Base-by-base conservation (phyloP, 92 coral and sea anemone species). In the Umimayanthus kanabou region DNA sequence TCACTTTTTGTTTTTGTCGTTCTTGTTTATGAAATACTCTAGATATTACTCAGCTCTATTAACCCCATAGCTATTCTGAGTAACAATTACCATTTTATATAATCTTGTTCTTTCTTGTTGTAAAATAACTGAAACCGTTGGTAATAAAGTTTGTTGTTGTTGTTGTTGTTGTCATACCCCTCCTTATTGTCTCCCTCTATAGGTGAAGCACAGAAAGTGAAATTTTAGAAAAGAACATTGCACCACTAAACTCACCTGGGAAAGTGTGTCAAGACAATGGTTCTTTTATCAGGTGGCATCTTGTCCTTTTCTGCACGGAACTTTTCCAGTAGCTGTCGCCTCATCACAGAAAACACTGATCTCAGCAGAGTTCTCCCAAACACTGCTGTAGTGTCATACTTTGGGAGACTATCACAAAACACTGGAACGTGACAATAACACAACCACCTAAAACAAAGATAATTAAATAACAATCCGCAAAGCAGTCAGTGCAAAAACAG, bases 361-460 rank as follows among this genome's bases (percentile, higher is more conserved):
- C 98, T 92, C 53, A 97, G 84, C 39, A 97, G 93, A 20, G 94
- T 92, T 80, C 94, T 90, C 53, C 99, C 99, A 88, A 97, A 97
- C 80, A 97, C 99, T 72, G 95, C 95, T 7, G 99, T 93, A 7
- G 94, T 92, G 87, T 95, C 98, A 82, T 95, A 88, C 88, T 92
- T 97, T 71, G 95, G 92, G 61, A 97, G 90, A 67, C 95, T 95
- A 92, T 93, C 98, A 88, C 99, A 97, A 83, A 97, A 95, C 33
- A 97, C 96, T 28, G 99, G 99, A 4, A 97, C 99, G 49, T 96
- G 99, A 71, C 99, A 97, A 77, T 91, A 97, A 79, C 99, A 97
- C 72, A 97, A 77, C 99, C 99, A 97, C 80, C 99, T 96, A 67
- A 13, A 81, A 61, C 78, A 53, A 20, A 33, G 29, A 28, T 10